These are phyloP conservation scores for Drosophila ficusphila DNA, from an alignment of 1,140 invertebrate genomes.

Conservation along the genomic window DNA sequence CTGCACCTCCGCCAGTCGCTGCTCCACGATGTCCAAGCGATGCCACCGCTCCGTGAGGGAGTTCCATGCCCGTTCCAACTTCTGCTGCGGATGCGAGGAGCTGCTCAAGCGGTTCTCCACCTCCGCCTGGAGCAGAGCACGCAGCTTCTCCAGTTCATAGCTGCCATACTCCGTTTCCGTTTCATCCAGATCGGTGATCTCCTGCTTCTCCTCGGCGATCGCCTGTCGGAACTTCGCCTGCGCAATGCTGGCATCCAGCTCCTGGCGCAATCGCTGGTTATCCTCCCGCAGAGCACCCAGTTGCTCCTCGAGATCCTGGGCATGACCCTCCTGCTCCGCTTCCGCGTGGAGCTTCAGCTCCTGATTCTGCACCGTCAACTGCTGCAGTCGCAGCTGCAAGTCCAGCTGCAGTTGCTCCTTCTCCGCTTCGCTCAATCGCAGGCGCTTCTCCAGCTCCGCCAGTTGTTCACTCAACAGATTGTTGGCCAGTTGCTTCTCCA, in stretches of 20 bases:
- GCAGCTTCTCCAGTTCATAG: conserved; percentile 79
- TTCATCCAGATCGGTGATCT: conserved; percentile 68
- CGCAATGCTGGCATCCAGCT: conserved; percentile 62
- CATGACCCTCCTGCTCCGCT: conserved; percentile 72
- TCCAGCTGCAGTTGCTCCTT: conserved; percentile 76
- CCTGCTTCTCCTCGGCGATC: conserved; percentile 77
- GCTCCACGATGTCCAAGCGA: conserved; percentile 75
- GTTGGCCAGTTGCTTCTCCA: conserved; percentile 85
- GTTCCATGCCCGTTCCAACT: conserved; percentile 80
- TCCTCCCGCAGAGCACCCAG: conserved; percentile 56
- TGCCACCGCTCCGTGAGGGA: conserved; percentile 71
- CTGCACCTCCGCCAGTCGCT: conserved; percentile 72
- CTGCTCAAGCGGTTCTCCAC: conserved; percentile 52
- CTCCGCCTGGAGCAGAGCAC: conserved; percentile 45
- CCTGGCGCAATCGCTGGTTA: conserved; percentile 60
- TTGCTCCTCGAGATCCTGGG: conserved; percentile 72
- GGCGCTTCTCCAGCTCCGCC: conserved; percentile 63
- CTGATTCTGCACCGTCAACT: conserved; percentile 70
- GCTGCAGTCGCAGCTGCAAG: conserved; percentile 69
- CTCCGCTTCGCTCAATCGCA: conserved; percentile 65
- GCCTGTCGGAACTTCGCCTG: conserved; percentile 75
- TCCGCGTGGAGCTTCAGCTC: conserved; percentile 72
- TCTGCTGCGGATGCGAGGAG: conserved; percentile 51
- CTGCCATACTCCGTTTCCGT: conserved; percentile 52
- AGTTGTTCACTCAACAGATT: conserved; percentile 85